phyloP scores from a whole-genome alignment of 1,140 invertebrate genomes.

The Pemphigus obesinymphae region DNA sequence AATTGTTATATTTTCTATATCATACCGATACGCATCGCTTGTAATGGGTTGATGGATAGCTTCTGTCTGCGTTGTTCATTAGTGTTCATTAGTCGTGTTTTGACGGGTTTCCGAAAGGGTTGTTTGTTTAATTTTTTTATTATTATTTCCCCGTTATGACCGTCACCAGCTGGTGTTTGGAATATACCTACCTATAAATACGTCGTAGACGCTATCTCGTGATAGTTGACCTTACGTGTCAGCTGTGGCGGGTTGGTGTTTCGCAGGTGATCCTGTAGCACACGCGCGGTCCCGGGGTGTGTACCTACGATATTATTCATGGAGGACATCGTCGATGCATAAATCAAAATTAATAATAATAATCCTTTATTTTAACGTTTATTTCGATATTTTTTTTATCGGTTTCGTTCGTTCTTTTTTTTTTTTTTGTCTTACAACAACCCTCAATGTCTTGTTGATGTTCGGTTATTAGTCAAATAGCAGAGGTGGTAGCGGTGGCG shows the following conservation, averaged over 20 bases:
- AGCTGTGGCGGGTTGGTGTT: neutral
- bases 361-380: neutral
- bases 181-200: no score
- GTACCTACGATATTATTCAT: neutral
- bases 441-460: neutral
- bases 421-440: neutral
- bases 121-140: constrained; percentile 36
- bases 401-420: neutral
- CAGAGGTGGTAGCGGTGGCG: neutral
- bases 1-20: constrained; percentile 12
- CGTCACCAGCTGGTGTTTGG: neutral
- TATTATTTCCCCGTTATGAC: constrained; percentile 14
- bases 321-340: neutral
- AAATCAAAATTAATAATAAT: constrained; percentile 31
- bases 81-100: constrained; percentile 39
- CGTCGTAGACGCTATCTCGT: neutral
- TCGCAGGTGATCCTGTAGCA: neutral
- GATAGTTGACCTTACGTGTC: constrained; percentile 25
- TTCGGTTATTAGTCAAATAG: constrained; percentile 10
- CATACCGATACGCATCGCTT: neutral
- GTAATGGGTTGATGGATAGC: constrained; percentile 23
- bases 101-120: constrained; percentile 34
- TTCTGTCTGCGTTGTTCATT: constrained; percentile 18
- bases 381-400: neutral
- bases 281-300: neutral